Evolutionary conservation across 2,113 vertebrate species (phyloP), one percentile per base, ranked within the genome.

Genomic region (Thryonomys swinderianus): DNA sequence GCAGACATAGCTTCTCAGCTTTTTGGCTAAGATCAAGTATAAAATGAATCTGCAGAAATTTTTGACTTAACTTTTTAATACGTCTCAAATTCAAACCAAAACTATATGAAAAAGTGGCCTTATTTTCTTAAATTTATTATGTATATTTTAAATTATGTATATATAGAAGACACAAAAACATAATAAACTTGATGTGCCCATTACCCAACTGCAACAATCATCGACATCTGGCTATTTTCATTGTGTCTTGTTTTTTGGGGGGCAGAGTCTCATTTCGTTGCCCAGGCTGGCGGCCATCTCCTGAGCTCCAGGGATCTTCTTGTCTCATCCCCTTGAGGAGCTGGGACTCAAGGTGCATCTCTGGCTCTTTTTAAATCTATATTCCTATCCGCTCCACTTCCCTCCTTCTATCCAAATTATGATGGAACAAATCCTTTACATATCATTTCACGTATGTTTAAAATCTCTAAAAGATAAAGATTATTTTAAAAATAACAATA

Each of bases 31-130:
- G n/a, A n/a, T n/a, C n/a, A n/a, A n/a, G n/a, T n/a, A n/a, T 74
- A 89, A 94, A 89, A 48, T 94, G n/a, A 95, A 94, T 67, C 48
- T 93, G 25, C 1, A 90, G 40, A 95, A 90, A 90, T 87, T 25
- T 59, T 67, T 81, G 81, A 79, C 10, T 96, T 76, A 85, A 80
- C 6, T 85, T 93, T 91, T 79, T 91, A 86, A 55, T 2, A 71
- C 61, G 16, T 85, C 40, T 97, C 95, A 55, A 91, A 81, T 17
- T 21, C 53, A 91, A 91, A 89, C 32, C 57, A 97, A 95, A 92
- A 86, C 25, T 69, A 80, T 73, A 78, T 89, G 30, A 92, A 92
- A 93, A 62, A 1, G 27, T 32, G 14, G 13, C 11, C 61, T 96
- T 85, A 57, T 55, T 89, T 94, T 32, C 12, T 90, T 71, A 96